Evolutionary conservation across 2,888 invertebrate genomes (phyloP).

Genomic region (Drosophila mimetica): DNA sequence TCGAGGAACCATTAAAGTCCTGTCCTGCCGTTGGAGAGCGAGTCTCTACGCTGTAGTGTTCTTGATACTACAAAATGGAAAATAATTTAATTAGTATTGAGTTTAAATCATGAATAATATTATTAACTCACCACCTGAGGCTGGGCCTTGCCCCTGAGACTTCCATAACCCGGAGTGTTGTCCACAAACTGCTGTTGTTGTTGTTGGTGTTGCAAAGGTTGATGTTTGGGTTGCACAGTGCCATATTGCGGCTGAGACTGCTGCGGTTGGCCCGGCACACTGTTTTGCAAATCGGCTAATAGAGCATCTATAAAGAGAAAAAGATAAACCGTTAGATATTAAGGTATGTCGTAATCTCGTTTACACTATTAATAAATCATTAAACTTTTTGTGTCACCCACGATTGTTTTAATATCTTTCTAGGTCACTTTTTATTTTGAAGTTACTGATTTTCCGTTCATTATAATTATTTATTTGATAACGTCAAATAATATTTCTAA

Average conservation of each 20-base stretch:
- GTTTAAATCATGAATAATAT: neutral
- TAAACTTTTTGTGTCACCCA: no score
- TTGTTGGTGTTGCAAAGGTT: constrained; percentile 52
- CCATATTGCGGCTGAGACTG: constrained; percentile 74
- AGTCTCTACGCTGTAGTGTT: constrained; percentile 82
- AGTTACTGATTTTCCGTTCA: no score
- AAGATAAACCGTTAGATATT: no score
- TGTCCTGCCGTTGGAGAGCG: constrained; percentile 65
- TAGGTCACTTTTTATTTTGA: no score
- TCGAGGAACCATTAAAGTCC: constrained; percentile 64
- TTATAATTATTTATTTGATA: no score
- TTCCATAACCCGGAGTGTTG: constrained; percentile 88
- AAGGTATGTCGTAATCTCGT: no score
- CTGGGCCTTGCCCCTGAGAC: constrained; percentile 89
- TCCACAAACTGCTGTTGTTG: constrained; percentile 80
- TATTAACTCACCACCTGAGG: constrained; percentile 87
- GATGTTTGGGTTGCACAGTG: constrained; percentile 57
- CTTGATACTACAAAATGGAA: constrained; percentile 75
- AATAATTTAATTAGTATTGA: constrained; percentile 1
- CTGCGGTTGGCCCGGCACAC: constrained; percentile 89
- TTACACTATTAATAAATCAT: no score
- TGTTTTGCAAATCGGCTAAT: constrained; percentile 97
- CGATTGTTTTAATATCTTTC: no score
- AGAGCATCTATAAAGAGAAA: constrained; percentile 91
- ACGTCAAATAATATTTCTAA: neutral